Evolutionary conservation across 2,113 vertebrate genomes (phyloP).

Genomic region (Sylvietta virens): DNA sequence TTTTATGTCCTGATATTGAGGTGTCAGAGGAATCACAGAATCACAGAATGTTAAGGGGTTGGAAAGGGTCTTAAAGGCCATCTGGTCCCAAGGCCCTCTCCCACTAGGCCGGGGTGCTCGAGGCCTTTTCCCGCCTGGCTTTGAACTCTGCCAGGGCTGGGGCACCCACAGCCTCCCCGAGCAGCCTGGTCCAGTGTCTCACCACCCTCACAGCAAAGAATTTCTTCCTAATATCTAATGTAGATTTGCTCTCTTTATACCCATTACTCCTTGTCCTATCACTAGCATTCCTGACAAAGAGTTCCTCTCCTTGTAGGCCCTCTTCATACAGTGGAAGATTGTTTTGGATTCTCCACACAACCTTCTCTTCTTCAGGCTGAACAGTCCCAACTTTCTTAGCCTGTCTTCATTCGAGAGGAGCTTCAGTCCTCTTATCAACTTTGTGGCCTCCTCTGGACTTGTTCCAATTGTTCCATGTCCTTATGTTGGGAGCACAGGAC

Average conservation of each 20-base stretch:
- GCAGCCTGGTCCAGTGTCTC: neutral
- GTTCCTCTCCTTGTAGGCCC: neutral
- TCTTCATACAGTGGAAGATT: neutral
- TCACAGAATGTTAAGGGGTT: neutral
- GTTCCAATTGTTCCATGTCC: neutral
- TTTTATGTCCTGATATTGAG: neutral
- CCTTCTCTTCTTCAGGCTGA: neutral
- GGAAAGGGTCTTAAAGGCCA: neutral
- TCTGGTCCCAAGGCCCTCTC: neutral
- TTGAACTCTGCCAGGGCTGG: neutral
- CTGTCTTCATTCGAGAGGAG: neutral
- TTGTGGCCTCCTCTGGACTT: neutral
- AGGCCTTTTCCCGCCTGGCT: neutral
- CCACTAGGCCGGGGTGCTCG: neutral
- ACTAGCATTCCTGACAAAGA: neutral
- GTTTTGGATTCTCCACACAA: neutral
- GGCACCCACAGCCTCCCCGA: neutral
- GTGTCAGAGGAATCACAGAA: neutral
- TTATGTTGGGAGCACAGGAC: neutral
- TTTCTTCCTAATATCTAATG: neutral
- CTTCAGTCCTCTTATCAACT: neutral
- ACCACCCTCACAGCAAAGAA: neutral
- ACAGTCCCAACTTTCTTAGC: neutral
- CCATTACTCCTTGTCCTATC: neutral
- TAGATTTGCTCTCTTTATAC: neutral